Evolutionary conservation across 1,140 invertebrate genomes (phyloP).

Genomic region (Drosophila tropicalis): DNA sequence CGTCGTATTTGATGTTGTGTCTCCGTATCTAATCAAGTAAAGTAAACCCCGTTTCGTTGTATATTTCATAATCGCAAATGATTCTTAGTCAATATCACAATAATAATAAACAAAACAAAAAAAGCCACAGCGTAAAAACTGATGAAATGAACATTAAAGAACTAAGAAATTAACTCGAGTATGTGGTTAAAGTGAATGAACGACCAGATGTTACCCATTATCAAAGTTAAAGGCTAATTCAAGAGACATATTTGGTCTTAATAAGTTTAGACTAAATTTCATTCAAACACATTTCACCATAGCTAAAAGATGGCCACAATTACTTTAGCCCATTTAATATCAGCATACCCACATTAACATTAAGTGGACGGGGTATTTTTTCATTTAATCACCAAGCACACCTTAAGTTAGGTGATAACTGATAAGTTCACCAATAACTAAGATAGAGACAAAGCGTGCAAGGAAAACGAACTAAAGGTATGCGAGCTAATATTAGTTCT

Average conservation of each 20-base stretch:
- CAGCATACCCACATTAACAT: neutral
- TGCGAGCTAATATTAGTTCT: neutral
- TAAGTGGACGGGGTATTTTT: neutral
- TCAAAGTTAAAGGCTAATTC: neutral
- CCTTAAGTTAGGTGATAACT: slow-evolving; percentile 39
- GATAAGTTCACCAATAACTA: slow-evolving; percentile 27
- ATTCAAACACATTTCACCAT: too few species aligned
- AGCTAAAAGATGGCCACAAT: too few species aligned
- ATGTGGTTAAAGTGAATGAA: too few species aligned
- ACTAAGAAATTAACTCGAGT: neutral
- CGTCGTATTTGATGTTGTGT: slow-evolving; percentile 13
- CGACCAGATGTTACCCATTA: neutral
- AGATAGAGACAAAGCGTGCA: slow-evolving; percentile 18
- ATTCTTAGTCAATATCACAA: slow-evolving; percentile 6
- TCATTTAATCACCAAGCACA: slow-evolving; percentile 13
- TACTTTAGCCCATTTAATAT: too few species aligned
- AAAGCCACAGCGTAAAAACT: neutral
- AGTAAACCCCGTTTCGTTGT: slow-evolving; percentile 5
- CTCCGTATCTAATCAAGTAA: slow-evolving; percentile 61
- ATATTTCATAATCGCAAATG: slow-evolving; percentile 58
- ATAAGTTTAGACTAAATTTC: too few species aligned
- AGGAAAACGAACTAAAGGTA: neutral
- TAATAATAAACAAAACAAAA: neutral
- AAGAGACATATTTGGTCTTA: too few species aligned
- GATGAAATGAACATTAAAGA: neutral